phyloP scores from a whole-genome alignment of 35 echinoderm and acorn worm species.

The Holothuria glaberrima region DNA sequence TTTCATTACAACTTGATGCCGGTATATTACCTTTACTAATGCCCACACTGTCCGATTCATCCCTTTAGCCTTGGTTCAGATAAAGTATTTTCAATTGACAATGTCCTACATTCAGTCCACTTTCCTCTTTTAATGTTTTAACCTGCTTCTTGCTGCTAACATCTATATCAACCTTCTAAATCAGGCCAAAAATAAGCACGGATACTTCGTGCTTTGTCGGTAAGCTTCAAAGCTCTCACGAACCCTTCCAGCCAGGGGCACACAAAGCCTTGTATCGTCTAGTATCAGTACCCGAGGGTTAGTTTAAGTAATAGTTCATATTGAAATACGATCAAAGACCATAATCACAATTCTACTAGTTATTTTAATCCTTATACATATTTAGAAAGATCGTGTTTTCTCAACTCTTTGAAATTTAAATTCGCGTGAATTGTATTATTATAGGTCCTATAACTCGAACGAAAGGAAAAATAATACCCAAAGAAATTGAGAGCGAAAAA shows the following conservation, averaged over 20 bases:
- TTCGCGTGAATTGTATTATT: constrained; percentile 28
- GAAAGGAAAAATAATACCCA: background rate
- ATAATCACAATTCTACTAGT: constrained; percentile 13
- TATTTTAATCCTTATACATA: constrained; percentile 51
- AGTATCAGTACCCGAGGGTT: constrained; percentile 22
- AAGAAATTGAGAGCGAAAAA: constrained; percentile 29
- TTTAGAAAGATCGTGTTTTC: constrained; percentile 32
- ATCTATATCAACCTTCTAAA: constrained; percentile 29
- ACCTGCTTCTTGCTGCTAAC: constrained; percentile 33
- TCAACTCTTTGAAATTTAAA: constrained; percentile 35
- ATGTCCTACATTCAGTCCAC: too few species aligned
- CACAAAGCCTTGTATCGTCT: background rate
- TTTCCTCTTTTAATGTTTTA: constrained; percentile 35
- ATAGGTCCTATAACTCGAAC: constrained; percentile 36
- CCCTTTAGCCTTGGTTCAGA: too few species aligned
- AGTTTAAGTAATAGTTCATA: constrained; percentile 33
- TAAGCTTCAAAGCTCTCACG: constrained; percentile 24
- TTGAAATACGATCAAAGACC: constrained; percentile 37
- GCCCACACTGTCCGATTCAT: too few species aligned
- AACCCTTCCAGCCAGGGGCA: constrained; percentile 6
- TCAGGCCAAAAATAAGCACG: constrained; percentile 21
- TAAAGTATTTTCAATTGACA: too few species aligned
- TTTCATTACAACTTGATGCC: too few species aligned
- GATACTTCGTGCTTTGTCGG: constrained; percentile 17
- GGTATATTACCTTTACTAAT: too few species aligned